Evolutionary conservation across 2,888 invertebrate genomes (phyloP).

Genomic region (Metalampra italica): DNA sequence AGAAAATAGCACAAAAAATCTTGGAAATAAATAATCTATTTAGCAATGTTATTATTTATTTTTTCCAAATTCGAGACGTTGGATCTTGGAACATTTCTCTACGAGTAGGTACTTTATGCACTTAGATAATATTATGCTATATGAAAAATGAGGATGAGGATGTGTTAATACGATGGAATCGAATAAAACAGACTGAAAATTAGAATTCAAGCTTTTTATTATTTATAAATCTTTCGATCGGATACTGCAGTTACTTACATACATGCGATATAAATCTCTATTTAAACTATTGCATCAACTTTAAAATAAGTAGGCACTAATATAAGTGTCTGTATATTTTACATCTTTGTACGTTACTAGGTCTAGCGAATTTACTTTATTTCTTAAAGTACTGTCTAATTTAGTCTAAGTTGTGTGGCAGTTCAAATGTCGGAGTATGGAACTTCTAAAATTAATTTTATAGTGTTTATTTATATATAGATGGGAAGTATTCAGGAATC

Average conservation of each 20-base stretch:
- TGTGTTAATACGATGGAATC: neutral
- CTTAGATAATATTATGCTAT: no score
- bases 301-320: no score
- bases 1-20: no score
- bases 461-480: neutral
- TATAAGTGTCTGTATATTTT: no score
- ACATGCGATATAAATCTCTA: slow-evolving; percentile 19
- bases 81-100: no score
- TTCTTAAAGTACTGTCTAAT: neutral
- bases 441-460: neutral
- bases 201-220: slow-evolving; percentile 37
- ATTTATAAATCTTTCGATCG: slow-evolving; percentile 39
- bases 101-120: no score
- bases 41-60: no score
- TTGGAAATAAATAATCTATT: no score
- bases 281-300: slow-evolving; percentile 3
- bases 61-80: no score
- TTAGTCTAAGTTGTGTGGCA: slow-evolving; percentile 3
- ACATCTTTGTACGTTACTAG: no score
- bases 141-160: neutral
- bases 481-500: no score
- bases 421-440: neutral
- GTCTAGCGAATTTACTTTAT: no score
- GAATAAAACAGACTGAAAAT: slow-evolving; percentile 5
- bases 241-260: slow-evolving; percentile 28